Evolutionary conservation across 2,797 vertebrate species (phyloP).

Genomic region (Tadarida brasiliensis): DNA sequence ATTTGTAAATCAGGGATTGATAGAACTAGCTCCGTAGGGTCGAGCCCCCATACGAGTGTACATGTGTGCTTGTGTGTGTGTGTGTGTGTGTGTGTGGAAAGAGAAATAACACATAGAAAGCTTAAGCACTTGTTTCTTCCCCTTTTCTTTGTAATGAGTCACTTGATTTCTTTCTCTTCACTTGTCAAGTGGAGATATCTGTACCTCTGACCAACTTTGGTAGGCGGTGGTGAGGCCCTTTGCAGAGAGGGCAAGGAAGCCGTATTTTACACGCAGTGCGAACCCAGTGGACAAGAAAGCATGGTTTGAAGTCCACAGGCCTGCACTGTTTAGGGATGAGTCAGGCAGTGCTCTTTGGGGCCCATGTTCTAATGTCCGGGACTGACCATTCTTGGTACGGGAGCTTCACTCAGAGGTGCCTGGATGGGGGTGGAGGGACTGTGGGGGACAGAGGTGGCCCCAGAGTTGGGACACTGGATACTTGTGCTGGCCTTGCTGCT

Average conservation of each 20-base stretch:
- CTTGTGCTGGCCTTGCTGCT: neutral
- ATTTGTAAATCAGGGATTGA: neutral
- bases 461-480: neutral
- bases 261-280: neutral
- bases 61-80: neutral
- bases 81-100: neutral
- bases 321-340: neutral
- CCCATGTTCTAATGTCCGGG: neutral
- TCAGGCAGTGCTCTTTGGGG: neutral
- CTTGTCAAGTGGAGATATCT: neutral
- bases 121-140: neutral
- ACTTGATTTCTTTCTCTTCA: neutral
- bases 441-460: neutral
- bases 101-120: neutral
- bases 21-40: no score
- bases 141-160: neutral
- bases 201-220: neutral
- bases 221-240: neutral
- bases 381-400: neutral
- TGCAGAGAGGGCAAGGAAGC: neutral
- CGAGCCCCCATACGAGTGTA: accelerated
- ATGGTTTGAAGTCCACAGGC: neutral
- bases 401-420: neutral
- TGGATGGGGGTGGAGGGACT: neutral
- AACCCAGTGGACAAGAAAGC: neutral